Base-by-base conservation (phyloP, 2,797 vertebrate species). In the Amblyraja radiata region DNA sequence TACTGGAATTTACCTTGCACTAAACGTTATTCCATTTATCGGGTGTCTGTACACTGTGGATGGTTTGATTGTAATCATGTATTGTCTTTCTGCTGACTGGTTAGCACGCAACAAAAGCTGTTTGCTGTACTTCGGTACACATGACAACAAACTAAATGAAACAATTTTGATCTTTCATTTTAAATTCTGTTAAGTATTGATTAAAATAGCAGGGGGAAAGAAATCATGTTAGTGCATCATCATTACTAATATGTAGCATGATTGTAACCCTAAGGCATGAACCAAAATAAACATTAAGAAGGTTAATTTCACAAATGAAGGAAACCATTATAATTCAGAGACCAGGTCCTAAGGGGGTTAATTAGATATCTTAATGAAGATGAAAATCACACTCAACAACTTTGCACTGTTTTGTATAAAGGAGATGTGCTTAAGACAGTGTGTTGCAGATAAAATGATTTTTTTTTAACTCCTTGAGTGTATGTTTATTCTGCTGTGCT, bases 231-330 rank as follows among this genome's bases (percentile, higher is more conserved):
- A 10, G n/a, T 65, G 18, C 61, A 32, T 84, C 25, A 32, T 11
- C 83, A 58, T 63, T 63, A 63, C 28, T n/a, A 16, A 32, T 18
- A 16, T 84, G 0, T 3, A 28, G 25, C n/a, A 16, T 61, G 83
- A 32, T 65, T 88, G 14, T 28, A 65, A n/a, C 61, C 61, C 28
- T 61, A 25, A 63, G 28, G 23, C 81, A 65, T 63, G 61, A 32
- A 86, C 28, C 28, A 88, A 65, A 88, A 65, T n/a, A 10, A 83
- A 28, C 54, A 84, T 61, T 25, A 7, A 9, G 13, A 32, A 16
- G 61, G 58, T 65, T 88, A 88, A 88, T 88, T 88, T 58, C 61
- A 88, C 61, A 65, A 88, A n/a, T 13, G 14, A 88, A 65, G 25
- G 83, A 88, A 86, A 63, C 0, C 58, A 86, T 86, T 83, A 14